These are phyloP conservation scores for Geococcyx californianus DNA, from an alignment of 2,113 vertebrate genomes.

Conservation along the genomic window DNA sequence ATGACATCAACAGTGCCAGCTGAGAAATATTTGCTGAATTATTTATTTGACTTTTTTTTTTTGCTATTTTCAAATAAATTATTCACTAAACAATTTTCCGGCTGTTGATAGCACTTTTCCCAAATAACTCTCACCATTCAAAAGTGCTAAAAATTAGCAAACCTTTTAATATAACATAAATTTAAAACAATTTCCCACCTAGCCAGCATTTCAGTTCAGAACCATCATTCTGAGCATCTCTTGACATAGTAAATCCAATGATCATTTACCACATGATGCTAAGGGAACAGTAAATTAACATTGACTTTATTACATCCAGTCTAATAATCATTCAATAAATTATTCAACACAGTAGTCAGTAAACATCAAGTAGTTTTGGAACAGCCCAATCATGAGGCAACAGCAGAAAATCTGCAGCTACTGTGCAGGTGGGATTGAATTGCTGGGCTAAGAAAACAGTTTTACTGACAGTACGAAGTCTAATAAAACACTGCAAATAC, in stretches of 20 bases:
- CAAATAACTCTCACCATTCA: background rate
- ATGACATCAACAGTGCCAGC: background rate
- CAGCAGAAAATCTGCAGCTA: background rate
- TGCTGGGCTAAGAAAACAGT: background rate
- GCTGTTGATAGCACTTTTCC: conserved; percentile 1
- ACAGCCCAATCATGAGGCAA: background rate
- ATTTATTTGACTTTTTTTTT: conserved; percentile 26
- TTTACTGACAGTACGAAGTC: background rate
- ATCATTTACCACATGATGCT: background rate
- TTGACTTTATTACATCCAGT: background rate
- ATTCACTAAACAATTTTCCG: conserved; percentile 5
- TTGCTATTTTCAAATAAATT: conserved; percentile 42
- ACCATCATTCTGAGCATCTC: background rate
- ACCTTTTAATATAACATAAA: background rate
- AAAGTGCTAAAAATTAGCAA: background rate
- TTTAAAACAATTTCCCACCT: background rate
- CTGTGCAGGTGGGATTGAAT: background rate
- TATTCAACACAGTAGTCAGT: background rate
- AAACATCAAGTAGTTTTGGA: background rate
- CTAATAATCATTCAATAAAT: conserved; percentile 15
- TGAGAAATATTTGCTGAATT: conserved; percentile 39
- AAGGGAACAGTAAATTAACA: conserved; percentile 28
- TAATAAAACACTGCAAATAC: background rate
- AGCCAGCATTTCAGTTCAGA: background rate
- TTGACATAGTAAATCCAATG: background rate